Conservation (phyloP, 92 coral and sea anemone species). For the Epizoanthus stellaris region DNA sequence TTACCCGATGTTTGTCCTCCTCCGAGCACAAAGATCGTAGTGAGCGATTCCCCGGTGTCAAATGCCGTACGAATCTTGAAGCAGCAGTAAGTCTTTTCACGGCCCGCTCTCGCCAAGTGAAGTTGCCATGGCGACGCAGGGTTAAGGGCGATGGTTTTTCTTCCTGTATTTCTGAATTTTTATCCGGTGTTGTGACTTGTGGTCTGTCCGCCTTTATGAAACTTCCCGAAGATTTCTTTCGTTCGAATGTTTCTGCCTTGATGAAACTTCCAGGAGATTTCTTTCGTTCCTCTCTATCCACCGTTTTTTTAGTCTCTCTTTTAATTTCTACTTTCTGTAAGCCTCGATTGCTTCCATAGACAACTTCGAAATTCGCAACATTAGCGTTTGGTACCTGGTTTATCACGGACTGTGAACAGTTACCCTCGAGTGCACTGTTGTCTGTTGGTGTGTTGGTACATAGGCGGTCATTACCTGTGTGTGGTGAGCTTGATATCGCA, state of each 20-base stretch:
- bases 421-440: neutral
- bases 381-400: neutral
- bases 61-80: conserved; percentile 25
- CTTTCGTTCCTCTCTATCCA: neutral
- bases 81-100: conserved; percentile 17
- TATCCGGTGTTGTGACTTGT: neutral
- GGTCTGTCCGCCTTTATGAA: neutral
- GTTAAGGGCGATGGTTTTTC: conserved; percentile 5
- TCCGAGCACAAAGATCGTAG: neutral
- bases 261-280: neutral
- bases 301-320: neutral
- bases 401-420: neutral
- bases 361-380: conserved; percentile 10
- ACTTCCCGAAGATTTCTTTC: conserved; percentile 7
- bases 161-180: neutral
- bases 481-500: too few species aligned
- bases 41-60: conserved; percentile 24
- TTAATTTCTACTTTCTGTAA: conserved; percentile 4
- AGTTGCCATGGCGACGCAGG: conserved; percentile 29
- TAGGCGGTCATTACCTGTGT: too few species aligned
- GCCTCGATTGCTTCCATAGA: conserved; percentile 7
- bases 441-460: too few species aligned
- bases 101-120: conserved; percentile 29
- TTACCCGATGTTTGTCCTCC: neutral
- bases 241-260: neutral